Base-by-base conservation (phyloP, 2,113 vertebrate species). In the Saimiri boliviensis region DNA sequence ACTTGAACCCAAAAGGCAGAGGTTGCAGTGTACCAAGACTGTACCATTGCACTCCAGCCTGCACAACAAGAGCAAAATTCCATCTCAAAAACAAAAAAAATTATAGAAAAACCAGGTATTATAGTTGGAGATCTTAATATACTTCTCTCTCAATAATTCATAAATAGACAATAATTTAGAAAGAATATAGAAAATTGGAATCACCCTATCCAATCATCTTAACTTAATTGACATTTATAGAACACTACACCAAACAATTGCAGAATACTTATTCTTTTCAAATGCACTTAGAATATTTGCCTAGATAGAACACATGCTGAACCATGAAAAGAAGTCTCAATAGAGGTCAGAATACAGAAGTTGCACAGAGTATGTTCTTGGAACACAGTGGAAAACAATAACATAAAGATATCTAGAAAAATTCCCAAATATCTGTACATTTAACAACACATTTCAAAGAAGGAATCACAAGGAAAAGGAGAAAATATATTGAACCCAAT, bases 211-310 rank as follows among this genome's bases (percentile, higher is more conserved):
- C 84, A 77, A 56, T 49, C 42, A 89, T 60, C 4, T 89, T 89
- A 76, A 70, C 35, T 71, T 82, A 81, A 56, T 73, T 74, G 42
- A 58, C 5, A 40, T 77, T 85, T 71, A 63, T 0, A 45, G 37
- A 91, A 37, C 6, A n/a, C 13, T 49, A 4, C 0, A 49, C 32
- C 8, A 60, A 86, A 56, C n/a, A 86, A 66, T 27, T 40, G 2
- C 45, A 79, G n/a, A 89, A 82, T 86, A 63, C 14, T 45, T 54
- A 63, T 56, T 95, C 54, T 95, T 96, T 89, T 89, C 58, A 79
- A 79, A 19, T 58, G 54, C 4, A 35, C n/a, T 91, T 86, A 79
- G 73, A 85, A 89, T 93, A 83, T 74, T 96, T 84, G 84, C 47
- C 63, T 88, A 85, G 86, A 4, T 42, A 93, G 60, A 94, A 85